Base-by-base conservation (phyloP, 2,113 vertebrate species). In the Megalops atlanticus region DNA sequence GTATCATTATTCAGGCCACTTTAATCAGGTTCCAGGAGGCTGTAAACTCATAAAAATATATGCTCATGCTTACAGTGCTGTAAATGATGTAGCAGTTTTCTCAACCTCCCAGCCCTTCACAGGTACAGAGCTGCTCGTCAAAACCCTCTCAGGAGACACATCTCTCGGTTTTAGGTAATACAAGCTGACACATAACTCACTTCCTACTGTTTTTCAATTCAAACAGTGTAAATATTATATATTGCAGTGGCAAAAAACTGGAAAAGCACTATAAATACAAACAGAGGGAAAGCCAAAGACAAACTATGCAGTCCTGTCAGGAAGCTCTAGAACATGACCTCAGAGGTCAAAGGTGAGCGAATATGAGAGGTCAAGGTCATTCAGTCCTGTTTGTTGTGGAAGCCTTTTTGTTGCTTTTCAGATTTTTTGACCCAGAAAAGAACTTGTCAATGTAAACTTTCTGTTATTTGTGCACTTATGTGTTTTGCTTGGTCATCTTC, bases 51-150 rank as follows among this genome's bases (percentile, higher is more conserved):
- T 21, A 7, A 64, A 64, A n/a, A 24, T 12, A 64, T 68, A 47
- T 47, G n/a, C 4, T 64, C 43, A 31, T 36, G 18, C 77, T 70
- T 52, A 1, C 12, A 47, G 72, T 41, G 24, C 38, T 64, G 81
- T 85, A 58, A 86, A 84, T 85, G 80, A 86, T 85, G 82, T 81
- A 88, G 40, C 24, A 38, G 27, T 79, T 77, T 80, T 77, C 74
- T 45, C 31, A 36, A 58, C 8, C 2, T 80, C 70, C 54, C 77
- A 77, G 80, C 79, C 21, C 40, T 78, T 36, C 81, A 74, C 80
- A 79, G 82, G 41, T 2, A 40, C 47, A 72, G 74, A 38, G 5
- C 72, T 85, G 76, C 31, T n/a, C 45, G 69, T 27, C 40, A 76
- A 18, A 76, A 78, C 74, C 76, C 43, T 76, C 35, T 15, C 38